These are phyloP conservation scores for Microcebus ravelobensis DNA, from an alignment of 2,113 vertebrate genomes.

Conservation along the genomic window DNA sequence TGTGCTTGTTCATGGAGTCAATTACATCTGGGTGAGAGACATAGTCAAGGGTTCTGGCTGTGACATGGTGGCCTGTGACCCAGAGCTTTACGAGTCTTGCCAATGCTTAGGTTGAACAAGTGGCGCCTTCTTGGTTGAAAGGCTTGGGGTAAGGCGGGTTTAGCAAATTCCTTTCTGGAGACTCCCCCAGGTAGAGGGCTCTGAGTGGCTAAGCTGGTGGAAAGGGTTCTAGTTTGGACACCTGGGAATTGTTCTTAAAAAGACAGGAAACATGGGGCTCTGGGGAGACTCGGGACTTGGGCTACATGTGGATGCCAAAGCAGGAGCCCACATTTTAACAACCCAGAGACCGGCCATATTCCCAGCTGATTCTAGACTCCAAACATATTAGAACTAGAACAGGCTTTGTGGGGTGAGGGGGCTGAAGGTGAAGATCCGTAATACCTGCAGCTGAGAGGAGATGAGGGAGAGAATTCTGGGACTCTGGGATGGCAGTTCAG, in stretches of 20 bases:
- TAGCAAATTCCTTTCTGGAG: background rate
- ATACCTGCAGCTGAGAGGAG: background rate
- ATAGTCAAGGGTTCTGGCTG: background rate
- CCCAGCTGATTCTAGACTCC: background rate
- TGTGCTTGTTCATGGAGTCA: too few species aligned
- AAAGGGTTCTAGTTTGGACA: background rate
- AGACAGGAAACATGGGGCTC: background rate
- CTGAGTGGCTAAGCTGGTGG: background rate
- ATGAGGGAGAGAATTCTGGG: background rate
- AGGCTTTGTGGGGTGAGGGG: background rate
- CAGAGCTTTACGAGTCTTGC: background rate
- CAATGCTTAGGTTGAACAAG: background rate
- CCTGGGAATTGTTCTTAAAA: background rate
- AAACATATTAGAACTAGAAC: background rate
- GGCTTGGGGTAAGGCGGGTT: background rate
- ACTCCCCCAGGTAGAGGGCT: background rate
- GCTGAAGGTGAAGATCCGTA: background rate
- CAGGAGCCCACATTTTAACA: background rate
- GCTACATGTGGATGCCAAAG: background rate
- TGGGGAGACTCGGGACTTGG: background rate
- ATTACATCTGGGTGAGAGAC: background rate
- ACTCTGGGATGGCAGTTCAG: background rate
- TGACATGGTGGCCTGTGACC: background rate
- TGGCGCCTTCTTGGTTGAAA: background rate
- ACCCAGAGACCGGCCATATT: background rate